A percentile compares a stretch with the other conserved stretches of the same genome.
phyloP scores from a whole-genome alignment of 1,140 invertebrate species.

The Globodera ellingtonae region DNA sequence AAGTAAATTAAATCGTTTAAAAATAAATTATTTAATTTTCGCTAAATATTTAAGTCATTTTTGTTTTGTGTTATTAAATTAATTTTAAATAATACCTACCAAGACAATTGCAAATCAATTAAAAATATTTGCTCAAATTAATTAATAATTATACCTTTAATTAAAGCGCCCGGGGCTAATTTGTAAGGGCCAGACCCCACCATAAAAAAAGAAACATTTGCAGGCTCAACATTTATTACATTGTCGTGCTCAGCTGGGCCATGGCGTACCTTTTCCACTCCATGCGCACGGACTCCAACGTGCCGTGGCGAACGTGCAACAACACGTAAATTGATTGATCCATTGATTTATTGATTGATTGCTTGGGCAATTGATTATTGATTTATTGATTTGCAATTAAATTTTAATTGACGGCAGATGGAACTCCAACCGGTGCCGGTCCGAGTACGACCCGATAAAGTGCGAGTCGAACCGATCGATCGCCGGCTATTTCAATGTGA shows the following conservation, averaged over 20 bases:
- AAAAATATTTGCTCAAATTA: too few species aligned
- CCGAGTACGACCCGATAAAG: slow-evolving; percentile 66
- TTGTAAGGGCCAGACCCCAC: too few species aligned
- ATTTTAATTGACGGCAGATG: slow-evolving; percentile 68
- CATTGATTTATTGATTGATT: too few species aligned
- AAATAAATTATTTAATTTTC: too few species aligned
- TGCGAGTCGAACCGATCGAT: slow-evolving; percentile 63
- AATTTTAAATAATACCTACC: too few species aligned
- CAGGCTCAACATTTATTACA: slow-evolving; percentile 97
- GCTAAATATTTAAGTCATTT: too few species aligned
- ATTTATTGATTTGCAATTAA: too few species aligned
- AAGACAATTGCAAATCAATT: too few species aligned
- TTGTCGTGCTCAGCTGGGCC: slow-evolving; percentile 95
- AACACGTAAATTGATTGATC: slow-evolving; percentile 73
- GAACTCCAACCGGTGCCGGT: slow-evolving; percentile 74
- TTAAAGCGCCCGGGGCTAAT: too few species aligned
- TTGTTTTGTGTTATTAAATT: too few species aligned
- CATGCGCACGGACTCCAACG: slow-evolving; percentile 73
- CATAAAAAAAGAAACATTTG: neutral
- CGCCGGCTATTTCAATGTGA: slow-evolving; percentile 63
- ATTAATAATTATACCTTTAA: too few species aligned
- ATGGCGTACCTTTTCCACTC: slow-evolving; percentile 96
- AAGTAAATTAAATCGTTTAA: neutral
- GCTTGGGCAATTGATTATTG: too few species aligned
- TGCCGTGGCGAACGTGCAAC: slow-evolving; percentile 91